phyloP scores from a whole-genome alignment of 2,113 vertebrate genomes.

The Scytalopus superciliaris region DNA sequence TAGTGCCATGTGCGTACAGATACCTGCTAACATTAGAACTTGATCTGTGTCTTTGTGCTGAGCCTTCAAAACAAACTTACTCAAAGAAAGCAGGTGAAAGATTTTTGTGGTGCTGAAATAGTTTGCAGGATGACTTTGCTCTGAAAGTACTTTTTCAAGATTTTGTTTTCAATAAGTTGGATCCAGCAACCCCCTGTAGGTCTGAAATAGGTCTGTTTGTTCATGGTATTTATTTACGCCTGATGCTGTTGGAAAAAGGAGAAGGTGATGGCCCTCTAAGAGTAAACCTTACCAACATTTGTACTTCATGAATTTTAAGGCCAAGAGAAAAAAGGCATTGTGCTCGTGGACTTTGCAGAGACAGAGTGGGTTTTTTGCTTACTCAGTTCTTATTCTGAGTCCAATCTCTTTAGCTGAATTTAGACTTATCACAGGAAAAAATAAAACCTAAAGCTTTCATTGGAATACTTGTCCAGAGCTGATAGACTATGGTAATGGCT shows the following conservation, averaged over 20 bases:
- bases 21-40: constrained; percentile 21
- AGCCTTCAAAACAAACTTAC: not conserved
- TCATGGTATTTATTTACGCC: not conserved
- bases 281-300: not conserved
- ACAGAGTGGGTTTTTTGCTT: not conserved
- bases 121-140: not conserved
- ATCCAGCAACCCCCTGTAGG: not conserved
- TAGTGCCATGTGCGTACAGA: not conserved
- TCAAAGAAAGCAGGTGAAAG: not conserved
- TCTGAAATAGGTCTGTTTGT: not conserved
- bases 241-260: not conserved
- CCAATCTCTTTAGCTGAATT: not conserved
- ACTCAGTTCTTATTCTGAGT: not conserved
- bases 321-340: not conserved
- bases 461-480: not conserved
- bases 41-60: not conserved
- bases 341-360: not conserved
- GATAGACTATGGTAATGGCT: not conserved
- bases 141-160: not conserved
- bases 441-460: not conserved
- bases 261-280: not conserved
- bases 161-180: not conserved
- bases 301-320: not conserved
- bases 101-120: constrained; percentile 2
- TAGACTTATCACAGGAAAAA: not conserved